phyloP scores from a whole-genome alignment of 2,797 vertebrate species.

The Tympanoctomys barrerae region DNA sequence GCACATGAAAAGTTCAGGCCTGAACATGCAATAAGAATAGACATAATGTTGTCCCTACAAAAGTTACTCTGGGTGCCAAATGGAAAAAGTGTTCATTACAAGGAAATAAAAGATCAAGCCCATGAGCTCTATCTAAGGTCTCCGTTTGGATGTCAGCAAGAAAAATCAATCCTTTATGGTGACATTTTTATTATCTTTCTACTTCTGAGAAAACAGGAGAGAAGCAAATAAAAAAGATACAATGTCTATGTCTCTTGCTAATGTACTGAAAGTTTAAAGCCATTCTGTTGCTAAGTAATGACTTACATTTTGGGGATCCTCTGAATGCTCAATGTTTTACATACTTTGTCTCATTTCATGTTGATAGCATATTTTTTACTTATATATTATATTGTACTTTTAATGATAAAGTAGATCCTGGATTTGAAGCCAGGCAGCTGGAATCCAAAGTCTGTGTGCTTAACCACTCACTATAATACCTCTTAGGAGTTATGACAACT shows the following conservation, averaged over 20 bases:
- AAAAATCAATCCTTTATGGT: background rate
- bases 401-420: background rate
- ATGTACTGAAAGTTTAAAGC: background rate
- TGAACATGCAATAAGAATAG: background rate
- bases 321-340: background rate
- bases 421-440: background rate
- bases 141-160: background rate
- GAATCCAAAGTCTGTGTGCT: background rate
- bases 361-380: background rate
- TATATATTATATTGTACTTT: background rate
- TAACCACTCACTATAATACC: background rate
- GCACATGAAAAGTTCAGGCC: background rate
- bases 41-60: background rate
- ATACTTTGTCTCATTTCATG: background rate
- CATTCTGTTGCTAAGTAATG: background rate
- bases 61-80: background rate
- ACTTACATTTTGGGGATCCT: background rate
- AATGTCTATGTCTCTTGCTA: background rate
- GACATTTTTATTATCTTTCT: background rate
- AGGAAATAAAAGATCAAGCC: background rate
- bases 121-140: background rate
- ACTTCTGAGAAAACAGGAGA: background rate
- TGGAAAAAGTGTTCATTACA: background rate
- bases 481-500: constrained; percentile 18
- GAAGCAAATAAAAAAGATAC: background rate